Evolutionary conservation across 2,797 vertebrate species (phyloP).

Genomic region (Mormyrus proboscirostris): DNA sequence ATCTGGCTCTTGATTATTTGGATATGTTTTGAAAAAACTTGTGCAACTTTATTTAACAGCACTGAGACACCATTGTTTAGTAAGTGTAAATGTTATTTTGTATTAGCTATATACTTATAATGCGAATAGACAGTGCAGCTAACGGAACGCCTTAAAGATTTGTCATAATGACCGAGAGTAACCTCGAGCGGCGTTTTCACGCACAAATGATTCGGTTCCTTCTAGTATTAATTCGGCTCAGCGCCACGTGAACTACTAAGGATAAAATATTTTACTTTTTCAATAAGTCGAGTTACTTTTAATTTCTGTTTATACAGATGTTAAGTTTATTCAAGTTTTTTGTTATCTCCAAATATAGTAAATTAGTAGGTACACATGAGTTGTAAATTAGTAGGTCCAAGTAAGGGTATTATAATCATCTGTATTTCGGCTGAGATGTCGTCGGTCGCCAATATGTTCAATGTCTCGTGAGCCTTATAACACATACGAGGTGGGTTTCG

Average conservation of each 20-base stretch:
- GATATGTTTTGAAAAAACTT: slow-evolving; percentile 53
- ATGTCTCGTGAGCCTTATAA: neutral
- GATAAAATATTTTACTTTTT: neutral
- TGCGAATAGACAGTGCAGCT: neutral
- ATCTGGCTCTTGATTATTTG: slow-evolving; percentile 49
- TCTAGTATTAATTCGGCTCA: neutral
- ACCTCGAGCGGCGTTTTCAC: slow-evolving; percentile 21
- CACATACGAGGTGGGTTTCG: neutral
- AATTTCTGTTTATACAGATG: neutral
- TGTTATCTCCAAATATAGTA: neutral
- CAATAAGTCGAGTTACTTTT: neutral
- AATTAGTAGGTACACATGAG: neutral
- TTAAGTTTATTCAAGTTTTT: neutral
- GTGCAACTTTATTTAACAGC: slow-evolving; percentile 48
- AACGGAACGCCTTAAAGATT: slow-evolving; percentile 9
- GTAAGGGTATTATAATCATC: neutral
- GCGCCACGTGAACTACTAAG: neutral
- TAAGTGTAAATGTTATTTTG: slow-evolving; percentile 39
- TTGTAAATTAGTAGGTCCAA: neutral
- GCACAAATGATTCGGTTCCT: neutral
- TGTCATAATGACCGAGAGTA: slow-evolving; percentile 39
- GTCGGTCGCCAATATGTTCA: neutral
- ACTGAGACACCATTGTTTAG: slow-evolving; percentile 46
- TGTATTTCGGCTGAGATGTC: neutral
- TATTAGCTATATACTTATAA: neutral